These are phyloP conservation scores for Nansenia antarctica DNA, from an alignment of 2,113 vertebrate species.

Conservation along the genomic window DNA sequence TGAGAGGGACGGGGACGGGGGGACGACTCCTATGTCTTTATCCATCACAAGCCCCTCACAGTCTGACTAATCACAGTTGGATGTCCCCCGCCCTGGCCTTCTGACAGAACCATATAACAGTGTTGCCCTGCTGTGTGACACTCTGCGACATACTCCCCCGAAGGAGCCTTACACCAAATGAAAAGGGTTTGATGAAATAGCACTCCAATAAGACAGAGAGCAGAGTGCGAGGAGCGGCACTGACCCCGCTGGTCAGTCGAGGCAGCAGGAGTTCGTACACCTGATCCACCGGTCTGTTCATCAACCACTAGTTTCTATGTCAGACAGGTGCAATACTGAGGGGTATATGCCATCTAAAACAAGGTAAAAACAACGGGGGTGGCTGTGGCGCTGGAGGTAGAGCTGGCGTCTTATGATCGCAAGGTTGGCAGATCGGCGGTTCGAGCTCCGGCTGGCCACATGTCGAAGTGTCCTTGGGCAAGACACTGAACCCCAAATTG, in stretches of 20 bases:
- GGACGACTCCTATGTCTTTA: neutral
- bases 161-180: constrained; percentile 30
- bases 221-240: constrained; percentile 15
- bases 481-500: too few species aligned
- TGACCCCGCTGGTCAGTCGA: constrained; percentile 20
- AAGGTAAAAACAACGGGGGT: too few species aligned
- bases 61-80: neutral
- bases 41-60: neutral
- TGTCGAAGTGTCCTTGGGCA: too few species aligned
- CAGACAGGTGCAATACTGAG: too few species aligned
- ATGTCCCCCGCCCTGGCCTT: neutral
- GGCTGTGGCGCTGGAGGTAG: too few species aligned
- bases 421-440: too few species aligned
- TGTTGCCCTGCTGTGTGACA: constrained; percentile 3
- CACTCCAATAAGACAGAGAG: constrained; percentile 31
- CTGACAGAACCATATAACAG: constrained; percentile 32
- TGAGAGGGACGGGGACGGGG: neutral
- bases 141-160: constrained; percentile 17
- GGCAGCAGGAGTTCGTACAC: constrained; percentile 13
- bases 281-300: neutral
- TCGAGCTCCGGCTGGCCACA: too few species aligned
- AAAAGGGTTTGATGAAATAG: constrained; percentile 31
- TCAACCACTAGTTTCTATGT: neutral
- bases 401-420: too few species aligned
- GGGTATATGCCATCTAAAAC: too few species aligned